Percentiles rank a stretch among this genome's conserved stretches.
These are phyloP conservation scores for Sternotherus odoratus DNA, from an alignment of 2,797 vertebrate species.

Conservation along the genomic window DNA sequence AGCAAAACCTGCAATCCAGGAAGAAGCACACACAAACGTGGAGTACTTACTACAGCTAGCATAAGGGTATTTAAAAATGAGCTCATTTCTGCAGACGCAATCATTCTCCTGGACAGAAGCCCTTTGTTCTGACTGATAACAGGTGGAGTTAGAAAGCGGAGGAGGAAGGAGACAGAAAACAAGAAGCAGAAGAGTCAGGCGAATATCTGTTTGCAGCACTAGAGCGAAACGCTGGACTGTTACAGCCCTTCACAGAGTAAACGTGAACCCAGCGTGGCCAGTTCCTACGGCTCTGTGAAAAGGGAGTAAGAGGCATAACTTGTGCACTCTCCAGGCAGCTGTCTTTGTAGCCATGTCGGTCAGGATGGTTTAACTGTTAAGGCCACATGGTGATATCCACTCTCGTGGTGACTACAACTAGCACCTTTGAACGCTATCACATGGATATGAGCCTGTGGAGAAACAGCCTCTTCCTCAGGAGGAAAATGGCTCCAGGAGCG, in stretches of 20 bases:
- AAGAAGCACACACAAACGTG: slow-evolving; percentile 57
- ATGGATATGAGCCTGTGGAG: background rate
- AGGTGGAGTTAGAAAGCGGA: slow-evolving; percentile 44
- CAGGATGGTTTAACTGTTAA: background rate
- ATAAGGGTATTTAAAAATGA: slow-evolving; percentile 81
- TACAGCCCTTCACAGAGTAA: background rate
- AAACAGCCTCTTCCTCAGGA: background rate
- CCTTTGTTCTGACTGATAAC: slow-evolving; percentile 76
- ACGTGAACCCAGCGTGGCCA: background rate
- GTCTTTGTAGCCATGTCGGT: background rate
- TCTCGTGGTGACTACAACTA: background rate
- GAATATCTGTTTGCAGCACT: background rate
- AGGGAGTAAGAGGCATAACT: background rate
- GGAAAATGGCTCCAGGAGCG: background rate
- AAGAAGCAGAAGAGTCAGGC: slow-evolving; percentile 44
- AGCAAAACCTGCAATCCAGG: slow-evolving; percentile 66
- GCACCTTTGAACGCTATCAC: background rate
- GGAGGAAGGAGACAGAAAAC: slow-evolving; percentile 23
- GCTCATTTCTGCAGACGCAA: slow-evolving; percentile 81
- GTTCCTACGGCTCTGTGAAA: background rate
- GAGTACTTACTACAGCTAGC: slow-evolving; percentile 85
- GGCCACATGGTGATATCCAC: background rate
- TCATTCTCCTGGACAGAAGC: slow-evolving; percentile 77
- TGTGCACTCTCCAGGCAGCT: background rate
- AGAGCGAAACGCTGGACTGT: background rate